Conservation (phyloP, 2,888 invertebrate genomes). For the Zhuqinia jingwanae region DNA sequence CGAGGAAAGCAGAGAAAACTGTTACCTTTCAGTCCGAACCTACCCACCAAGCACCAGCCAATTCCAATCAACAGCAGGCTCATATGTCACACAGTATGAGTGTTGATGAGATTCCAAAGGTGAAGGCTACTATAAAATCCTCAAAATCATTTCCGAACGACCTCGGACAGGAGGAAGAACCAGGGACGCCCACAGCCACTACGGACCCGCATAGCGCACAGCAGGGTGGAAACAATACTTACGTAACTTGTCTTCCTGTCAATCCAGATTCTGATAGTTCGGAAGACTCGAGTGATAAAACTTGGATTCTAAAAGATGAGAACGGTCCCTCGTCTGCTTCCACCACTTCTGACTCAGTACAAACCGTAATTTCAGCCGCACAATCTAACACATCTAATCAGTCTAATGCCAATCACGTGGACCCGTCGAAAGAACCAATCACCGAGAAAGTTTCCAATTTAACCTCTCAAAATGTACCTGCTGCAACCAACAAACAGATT, state of each 20-base stretch:
- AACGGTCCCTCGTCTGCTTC: constrained; percentile 74
- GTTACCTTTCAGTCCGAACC: constrained; percentile 78
- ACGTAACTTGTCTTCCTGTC: constrained; percentile 81
- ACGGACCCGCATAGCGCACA: neutral
- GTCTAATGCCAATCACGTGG: constrained; percentile 65
- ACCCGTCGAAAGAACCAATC: constrained; percentile 47
- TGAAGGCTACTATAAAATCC: constrained; percentile 90
- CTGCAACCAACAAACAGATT: constrained; percentile 58
- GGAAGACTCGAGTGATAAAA: constrained; percentile 79
- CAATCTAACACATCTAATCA: constrained; percentile 62
- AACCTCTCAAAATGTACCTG: constrained; percentile 64
- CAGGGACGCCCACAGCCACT: constrained; percentile 86
- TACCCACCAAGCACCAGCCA: constrained; percentile 47
- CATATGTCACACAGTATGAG: constrained; percentile 88
- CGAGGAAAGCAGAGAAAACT: constrained; percentile 77
- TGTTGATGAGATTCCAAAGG: constrained; percentile 93
- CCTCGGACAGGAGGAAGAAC: constrained; percentile 83
- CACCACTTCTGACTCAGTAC: constrained; percentile 73
- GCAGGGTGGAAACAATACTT: constrained; percentile 70
- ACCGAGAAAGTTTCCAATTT: constrained; percentile 69
- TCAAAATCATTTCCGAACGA: constrained; percentile 94
- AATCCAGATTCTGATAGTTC: constrained; percentile 81
- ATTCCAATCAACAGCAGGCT: constrained; percentile 47
- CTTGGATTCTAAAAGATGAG: constrained; percentile 79
- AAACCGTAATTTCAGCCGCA: constrained; percentile 73